Base-by-base conservation (phyloP, 2,113 vertebrate genomes). In the Glareola pratincola region DNA sequence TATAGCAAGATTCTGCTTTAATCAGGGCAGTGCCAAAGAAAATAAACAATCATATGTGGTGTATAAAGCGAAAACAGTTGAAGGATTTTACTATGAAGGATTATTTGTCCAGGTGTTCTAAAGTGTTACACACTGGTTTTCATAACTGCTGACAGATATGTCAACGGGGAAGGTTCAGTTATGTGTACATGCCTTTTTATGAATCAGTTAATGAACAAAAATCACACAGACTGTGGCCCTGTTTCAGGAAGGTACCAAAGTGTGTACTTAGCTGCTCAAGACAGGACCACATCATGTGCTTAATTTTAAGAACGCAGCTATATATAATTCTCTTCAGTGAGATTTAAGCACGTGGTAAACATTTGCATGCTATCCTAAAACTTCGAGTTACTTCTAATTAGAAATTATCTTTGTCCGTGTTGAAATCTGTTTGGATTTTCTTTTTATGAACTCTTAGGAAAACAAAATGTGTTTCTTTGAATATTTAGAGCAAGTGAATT, bases 81-180 rank as follows among this genome's bases (percentile, higher is more conserved):
- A 94, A 94, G 82, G 54, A 86, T 89, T 96, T 95, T 92, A 91
- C 73, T 89, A 72, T 91, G 96, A 97, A 93, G 90, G 95, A 83
- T 86, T 98, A 95, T 98, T 98, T 97, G 95, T 95, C 92, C 98
- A 98, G 97, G 97, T 97, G 96, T 97, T 96, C 64, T 93, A 23
- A 87, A 78, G 41, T 75, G 95, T 96, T 92, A 90, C 85, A 77
- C 74, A 81, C 84, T 88, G 93, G 75, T 94, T 93, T 97, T 96
- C 85, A 51, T 88, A 81, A 87, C 90, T 87, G 95, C 96, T 97
- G 97, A 97, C 88, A 88, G 97, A 88, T 34, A 17, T 48, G 87
- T 81, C 84, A 95, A 47, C 10, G 54, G 85, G 86, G 82, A 95
- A 87, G 94, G 76, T 37, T 82, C 60, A 68, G 83, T 92, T 62